Conservation (phyloP, 2,888 invertebrate genomes). For the Limnephilus rhombicus region DNA sequence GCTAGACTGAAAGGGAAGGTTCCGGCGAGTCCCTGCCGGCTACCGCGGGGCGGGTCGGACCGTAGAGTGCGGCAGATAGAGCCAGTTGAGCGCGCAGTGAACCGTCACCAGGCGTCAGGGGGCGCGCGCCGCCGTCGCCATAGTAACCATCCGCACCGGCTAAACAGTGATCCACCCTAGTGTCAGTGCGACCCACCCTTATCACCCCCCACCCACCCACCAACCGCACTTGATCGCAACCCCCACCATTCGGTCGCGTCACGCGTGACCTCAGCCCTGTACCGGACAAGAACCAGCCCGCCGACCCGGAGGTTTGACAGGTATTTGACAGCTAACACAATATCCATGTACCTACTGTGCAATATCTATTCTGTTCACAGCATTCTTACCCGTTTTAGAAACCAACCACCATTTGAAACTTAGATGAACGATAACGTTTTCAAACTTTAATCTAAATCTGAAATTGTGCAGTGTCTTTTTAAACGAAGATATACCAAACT, state of each 20-base stretch:
- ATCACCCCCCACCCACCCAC: constrained; percentile 7
- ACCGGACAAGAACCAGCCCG: neutral
- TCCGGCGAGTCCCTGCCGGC: constrained; percentile 66
- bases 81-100: constrained; percentile 70
- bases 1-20: constrained; percentile 64
- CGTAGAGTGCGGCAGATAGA: constrained; percentile 71
- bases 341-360: neutral
- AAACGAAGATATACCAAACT: neutral
- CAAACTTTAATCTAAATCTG: neutral
- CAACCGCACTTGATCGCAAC: constrained; percentile 4
- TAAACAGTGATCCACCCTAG: constrained; percentile 50
- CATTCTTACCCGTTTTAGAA: neutral
- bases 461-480: neutral
- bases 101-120: constrained; percentile 67
- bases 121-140: constrained; percentile 65
- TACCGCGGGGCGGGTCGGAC: constrained; percentile 65
- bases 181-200: constrained; percentile 49
- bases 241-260: constrained; percentile 12
- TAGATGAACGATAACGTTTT: neutral
- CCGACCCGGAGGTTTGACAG: constrained; percentile 36
- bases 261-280: constrained; percentile 30
- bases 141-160: constrained; percentile 60
- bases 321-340: constrained; percentile 15
- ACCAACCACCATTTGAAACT: neutral
- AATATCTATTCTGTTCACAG: neutral